phyloP scores from a whole-genome alignment of 2,113 vertebrate genomes.

The Meles meles region DNA sequence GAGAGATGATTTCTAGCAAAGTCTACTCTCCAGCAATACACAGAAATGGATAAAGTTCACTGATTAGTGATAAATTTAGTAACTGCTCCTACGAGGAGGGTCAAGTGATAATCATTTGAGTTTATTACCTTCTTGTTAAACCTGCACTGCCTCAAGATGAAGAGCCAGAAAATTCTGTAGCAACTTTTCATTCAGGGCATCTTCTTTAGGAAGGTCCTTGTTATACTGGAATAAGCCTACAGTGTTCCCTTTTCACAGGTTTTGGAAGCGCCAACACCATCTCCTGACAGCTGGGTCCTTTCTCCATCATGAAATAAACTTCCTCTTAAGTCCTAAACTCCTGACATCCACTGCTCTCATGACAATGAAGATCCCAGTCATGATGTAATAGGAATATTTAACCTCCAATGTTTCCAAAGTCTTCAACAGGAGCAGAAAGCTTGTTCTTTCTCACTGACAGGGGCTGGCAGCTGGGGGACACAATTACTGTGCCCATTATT shows the following conservation, averaged over 20 bases:
- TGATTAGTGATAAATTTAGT: background rate
- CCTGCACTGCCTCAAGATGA: background rate
- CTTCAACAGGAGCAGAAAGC: conserved; percentile 56
- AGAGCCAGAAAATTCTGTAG: background rate
- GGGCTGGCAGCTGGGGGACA: background rate
- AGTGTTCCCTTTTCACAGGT: background rate
- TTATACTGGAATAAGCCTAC: background rate
- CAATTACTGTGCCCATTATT: background rate
- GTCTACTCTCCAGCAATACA: background rate
- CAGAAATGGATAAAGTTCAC: background rate
- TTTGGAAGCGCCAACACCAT: background rate
- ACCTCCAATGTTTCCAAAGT: conserved; percentile 30
- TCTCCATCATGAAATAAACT: conserved; percentile 64
- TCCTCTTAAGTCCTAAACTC: conserved; percentile 55
- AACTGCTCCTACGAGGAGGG: background rate
- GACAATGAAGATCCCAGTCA: conserved; percentile 72
- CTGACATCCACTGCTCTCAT: conserved; percentile 54
- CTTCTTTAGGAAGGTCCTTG: background rate
- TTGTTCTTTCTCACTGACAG: background rate
- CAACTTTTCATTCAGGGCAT: background rate
- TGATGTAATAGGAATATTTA: conserved; percentile 73
- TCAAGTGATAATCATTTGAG: background rate
- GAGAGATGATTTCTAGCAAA: background rate
- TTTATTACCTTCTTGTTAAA: background rate
- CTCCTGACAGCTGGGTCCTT: background rate